These are phyloP conservation scores for Stenichneumon culpator DNA, from an alignment of 2,888 invertebrate genomes.

Conservation along the genomic window DNA sequence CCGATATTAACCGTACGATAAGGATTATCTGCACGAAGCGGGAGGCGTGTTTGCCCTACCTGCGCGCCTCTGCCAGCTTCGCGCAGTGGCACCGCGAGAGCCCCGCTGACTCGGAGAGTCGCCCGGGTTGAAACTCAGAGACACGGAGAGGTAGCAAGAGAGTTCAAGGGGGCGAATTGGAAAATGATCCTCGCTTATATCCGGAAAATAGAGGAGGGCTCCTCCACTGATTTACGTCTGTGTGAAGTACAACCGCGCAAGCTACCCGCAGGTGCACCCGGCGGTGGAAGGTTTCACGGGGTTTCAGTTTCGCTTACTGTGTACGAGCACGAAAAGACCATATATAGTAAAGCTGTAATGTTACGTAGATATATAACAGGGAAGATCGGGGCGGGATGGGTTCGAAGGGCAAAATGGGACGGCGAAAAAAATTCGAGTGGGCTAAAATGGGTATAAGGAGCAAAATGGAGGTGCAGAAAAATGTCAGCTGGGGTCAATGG, in stretches of 20 bases:
- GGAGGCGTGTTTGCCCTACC: slow-evolving; percentile 60
- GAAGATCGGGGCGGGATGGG: too few relatives aligned
- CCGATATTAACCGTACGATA: slow-evolving; percentile 72
- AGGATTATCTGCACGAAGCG: slow-evolving; percentile 71
- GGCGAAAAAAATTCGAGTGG: too few relatives aligned
- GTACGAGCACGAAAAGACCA: slow-evolving; percentile 55
- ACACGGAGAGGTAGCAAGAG: slow-evolving; percentile 18
- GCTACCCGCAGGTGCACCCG: slow-evolving; percentile 18
- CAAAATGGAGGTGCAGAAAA: too few relatives aligned
- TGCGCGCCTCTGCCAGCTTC: slow-evolving; percentile 21
- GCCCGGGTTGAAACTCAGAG: background rate
- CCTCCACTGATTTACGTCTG: slow-evolving; percentile 46
- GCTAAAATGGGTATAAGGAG: too few relatives aligned
- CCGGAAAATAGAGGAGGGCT: slow-evolving; percentile 62
- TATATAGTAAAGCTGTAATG: slow-evolving; percentile 18
- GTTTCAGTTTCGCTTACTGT: slow-evolving; percentile 66
- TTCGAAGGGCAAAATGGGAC: too few relatives aligned
- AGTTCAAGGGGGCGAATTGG: slow-evolving; percentile 63
- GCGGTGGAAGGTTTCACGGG: slow-evolving; percentile 45
- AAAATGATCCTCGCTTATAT: slow-evolving; percentile 70
- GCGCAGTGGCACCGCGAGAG: background rate
- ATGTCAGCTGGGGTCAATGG: too few relatives aligned
- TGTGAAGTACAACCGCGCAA: background rate
- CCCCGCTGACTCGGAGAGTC: slow-evolving; percentile 9
- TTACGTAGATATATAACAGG: slow-evolving; percentile 7